These are phyloP conservation scores for Laspeyria flexula DNA, from an alignment of 2,888 invertebrate species.

Conservation along the genomic window DNA sequence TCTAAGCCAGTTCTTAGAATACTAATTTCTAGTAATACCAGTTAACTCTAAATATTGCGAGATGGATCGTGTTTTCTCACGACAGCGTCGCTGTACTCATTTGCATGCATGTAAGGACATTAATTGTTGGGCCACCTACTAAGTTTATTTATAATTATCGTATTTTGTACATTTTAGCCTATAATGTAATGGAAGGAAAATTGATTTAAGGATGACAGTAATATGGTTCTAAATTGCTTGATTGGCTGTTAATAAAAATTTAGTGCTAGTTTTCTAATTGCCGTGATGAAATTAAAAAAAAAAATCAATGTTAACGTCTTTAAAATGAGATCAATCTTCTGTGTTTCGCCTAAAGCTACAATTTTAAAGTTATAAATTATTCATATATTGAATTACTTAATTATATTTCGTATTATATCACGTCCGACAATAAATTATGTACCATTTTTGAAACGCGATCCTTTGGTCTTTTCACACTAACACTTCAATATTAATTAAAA, in stretches of 20 bases:
- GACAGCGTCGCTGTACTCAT: not conserved
- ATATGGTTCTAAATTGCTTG: too few relatives aligned
- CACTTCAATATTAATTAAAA: slow-evolving; percentile 26
- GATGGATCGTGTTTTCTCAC: not conserved
- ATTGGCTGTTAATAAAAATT: too few relatives aligned
- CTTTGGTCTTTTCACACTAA: slow-evolving; percentile 5
- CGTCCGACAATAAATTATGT: not conserved
- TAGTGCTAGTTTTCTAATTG: too few relatives aligned
- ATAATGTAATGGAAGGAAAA: too few relatives aligned
- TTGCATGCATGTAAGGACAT: not conserved
- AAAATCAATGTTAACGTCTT: too few relatives aligned
- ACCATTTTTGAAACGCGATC: slow-evolving; percentile 26
- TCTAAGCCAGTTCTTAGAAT: slow-evolving; percentile 20
- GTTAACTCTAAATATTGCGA: not conserved
- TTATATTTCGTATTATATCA: not conserved
- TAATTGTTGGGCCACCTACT: not conserved
- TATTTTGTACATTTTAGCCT: not conserved
- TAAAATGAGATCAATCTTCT: too few relatives aligned
- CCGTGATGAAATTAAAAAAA: too few relatives aligned
- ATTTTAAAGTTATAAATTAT: too few relatives aligned
- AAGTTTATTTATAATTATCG: not conserved
- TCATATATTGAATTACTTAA: too few relatives aligned
- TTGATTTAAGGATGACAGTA: too few relatives aligned
- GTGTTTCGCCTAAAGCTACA: too few relatives aligned
- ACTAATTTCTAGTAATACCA: slow-evolving; percentile 17